Percentiles rank a stretch among this genome's conserved stretches.
Conservation (phyloP, 2,888 invertebrate species). For the Tineola bisselliella region DNA sequence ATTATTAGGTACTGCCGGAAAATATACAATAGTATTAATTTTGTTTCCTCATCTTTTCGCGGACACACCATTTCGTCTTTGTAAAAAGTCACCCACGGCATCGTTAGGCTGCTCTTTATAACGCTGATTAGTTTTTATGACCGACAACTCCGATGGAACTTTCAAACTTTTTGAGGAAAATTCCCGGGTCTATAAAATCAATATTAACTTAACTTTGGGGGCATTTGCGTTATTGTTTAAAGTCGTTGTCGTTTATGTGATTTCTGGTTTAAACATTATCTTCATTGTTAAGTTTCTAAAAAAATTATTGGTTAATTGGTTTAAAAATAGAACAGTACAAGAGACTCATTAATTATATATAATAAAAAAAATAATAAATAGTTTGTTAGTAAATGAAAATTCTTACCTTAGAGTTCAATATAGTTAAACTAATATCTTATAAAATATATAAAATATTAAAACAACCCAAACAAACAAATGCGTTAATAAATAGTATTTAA, state of each 20-base stretch:
- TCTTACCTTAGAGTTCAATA: too few species aligned
- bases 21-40: not conserved
- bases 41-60: not conserved
- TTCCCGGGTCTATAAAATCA: constrained; percentile 22
- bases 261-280: too few species aligned
- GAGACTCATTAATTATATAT: too few species aligned
- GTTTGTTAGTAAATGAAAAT: too few species aligned
- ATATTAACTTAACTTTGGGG: not conserved
- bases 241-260: not conserved
- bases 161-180: constrained; percentile 27
- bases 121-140: constrained; percentile 49
- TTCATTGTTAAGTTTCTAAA: too few species aligned
- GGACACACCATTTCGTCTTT: not conserved
- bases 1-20: not conserved
- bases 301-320: too few species aligned
- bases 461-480: too few species aligned
- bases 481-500: too few species aligned
- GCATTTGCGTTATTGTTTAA: not conserved
- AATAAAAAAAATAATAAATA: too few species aligned
- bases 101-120: constrained; percentile 41
- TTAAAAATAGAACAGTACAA: too few species aligned
- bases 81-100: constrained; percentile 33
- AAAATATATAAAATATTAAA: too few species aligned
- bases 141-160: constrained; percentile 29
- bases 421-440: too few species aligned